Evolutionary conservation across 2,888 invertebrate species (phyloP).

Genomic region (Protophormia terraenovae): DNA sequence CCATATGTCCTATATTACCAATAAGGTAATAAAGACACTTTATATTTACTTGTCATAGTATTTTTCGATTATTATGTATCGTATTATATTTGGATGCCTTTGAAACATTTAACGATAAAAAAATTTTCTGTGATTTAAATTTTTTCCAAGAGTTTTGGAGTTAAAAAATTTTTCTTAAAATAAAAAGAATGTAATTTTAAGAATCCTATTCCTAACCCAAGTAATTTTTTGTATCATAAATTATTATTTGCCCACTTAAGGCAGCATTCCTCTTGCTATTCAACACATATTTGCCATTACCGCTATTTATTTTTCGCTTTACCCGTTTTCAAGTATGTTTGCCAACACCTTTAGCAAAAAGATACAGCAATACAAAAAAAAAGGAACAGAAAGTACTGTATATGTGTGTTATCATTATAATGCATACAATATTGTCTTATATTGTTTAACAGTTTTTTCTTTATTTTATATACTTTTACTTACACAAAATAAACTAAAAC

Average conservation of each 20-base stretch:
- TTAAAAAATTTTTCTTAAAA: too few species aligned
- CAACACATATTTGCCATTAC: constrained; percentile 31
- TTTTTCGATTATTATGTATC: too few species aligned
- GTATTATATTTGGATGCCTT: too few species aligned
- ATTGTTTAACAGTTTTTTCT: constrained; percentile 19
- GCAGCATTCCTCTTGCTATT: not conserved
- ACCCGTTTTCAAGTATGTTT: constrained; percentile 24
- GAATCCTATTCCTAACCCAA: not conserved
- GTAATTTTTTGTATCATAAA: not conserved
- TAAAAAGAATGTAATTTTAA: too few species aligned
- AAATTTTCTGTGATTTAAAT: too few species aligned
- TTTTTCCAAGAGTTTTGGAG: too few species aligned
- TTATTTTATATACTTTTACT: constrained; percentile 33
- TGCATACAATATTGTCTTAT: constrained; percentile 48
- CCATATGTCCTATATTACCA: too few species aligned
- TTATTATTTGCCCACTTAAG: not conserved
- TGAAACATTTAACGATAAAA: too few species aligned
- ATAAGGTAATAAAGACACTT: too few species aligned
- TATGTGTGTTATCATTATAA: constrained; percentile 51
- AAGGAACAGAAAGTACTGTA: not conserved
- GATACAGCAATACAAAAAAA: not conserved
- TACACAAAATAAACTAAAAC: constrained; percentile 15
- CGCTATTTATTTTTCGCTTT: not conserved
- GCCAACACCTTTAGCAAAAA: constrained; percentile 41
- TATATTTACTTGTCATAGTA: too few species aligned